These are phyloP conservation scores for Andrena fulva DNA, from an alignment of 2,888 invertebrate genomes.

Conservation along the genomic window DNA sequence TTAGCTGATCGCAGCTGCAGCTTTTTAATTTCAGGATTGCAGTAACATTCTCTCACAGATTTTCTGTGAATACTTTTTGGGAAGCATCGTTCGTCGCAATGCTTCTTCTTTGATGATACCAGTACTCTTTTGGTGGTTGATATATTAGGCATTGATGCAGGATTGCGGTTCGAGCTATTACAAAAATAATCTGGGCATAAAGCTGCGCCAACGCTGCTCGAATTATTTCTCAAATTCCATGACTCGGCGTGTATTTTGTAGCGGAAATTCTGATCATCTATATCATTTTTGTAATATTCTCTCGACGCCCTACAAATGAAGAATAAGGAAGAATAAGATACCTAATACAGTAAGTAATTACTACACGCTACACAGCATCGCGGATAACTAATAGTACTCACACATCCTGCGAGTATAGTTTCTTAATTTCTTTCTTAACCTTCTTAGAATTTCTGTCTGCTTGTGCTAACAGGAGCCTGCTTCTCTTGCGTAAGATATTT, in stretches of 20 bases:
- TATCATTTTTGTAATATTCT: constrained; percentile 17
- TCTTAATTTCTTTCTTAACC: constrained; percentile 59
- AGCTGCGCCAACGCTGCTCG: constrained; percentile 54
- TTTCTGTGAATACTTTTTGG: constrained; percentile 57
- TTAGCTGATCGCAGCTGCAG: constrained; percentile 53
- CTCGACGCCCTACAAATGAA: constrained; percentile 30
- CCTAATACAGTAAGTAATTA: neutral
- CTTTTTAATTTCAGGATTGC: constrained; percentile 64
- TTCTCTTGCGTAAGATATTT: constrained; percentile 68
- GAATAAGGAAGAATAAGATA: neutral
- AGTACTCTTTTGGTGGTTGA: constrained; percentile 64
- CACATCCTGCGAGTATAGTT: constrained; percentile 53
- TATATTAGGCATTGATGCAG: constrained; percentile 52
- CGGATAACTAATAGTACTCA: constrained; percentile 53
- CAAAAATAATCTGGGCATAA: constrained; percentile 61
- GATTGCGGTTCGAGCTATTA: constrained; percentile 1
- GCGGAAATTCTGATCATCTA: neutral
- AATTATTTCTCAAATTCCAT: constrained; percentile 73
- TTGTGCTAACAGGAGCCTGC: constrained; percentile 60
- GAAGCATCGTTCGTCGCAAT: constrained; percentile 4
- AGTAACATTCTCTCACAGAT: constrained; percentile 79
- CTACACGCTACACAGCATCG: neutral
- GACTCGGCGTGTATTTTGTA: constrained; percentile 26
- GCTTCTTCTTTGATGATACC: constrained; percentile 73
- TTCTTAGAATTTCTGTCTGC: constrained; percentile 59